Percentiles rank a stretch among this genome's conserved stretches.
These are phyloP conservation scores for Tetropium fuscum DNA, from an alignment of 2,888 invertebrate species.

Conservation along the genomic window DNA sequence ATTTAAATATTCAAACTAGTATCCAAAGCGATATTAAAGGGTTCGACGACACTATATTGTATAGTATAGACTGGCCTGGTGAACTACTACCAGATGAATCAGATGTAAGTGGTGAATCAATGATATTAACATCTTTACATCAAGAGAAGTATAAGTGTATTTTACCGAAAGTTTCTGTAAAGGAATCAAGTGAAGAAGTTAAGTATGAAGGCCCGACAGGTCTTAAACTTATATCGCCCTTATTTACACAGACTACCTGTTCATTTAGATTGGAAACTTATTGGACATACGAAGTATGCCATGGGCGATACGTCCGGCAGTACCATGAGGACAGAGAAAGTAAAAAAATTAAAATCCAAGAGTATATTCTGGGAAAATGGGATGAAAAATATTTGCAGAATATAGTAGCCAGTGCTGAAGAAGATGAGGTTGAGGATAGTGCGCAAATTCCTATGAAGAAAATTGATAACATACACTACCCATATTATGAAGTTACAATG, in stretches of 20 bases:
- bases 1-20: slow-evolving; percentile 11
- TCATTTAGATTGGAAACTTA: slow-evolving; percentile 85
- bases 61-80: slow-evolving; percentile 84
- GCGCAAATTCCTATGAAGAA: slow-evolving; percentile 71
- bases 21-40: slow-evolving; percentile 72
- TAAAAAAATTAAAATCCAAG: slow-evolving; percentile 84
- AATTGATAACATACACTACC: slow-evolving; percentile 89
- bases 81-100: slow-evolving; percentile 61
- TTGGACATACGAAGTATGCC: slow-evolving; percentile 98
- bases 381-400: slow-evolving; percentile 74
- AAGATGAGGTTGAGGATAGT: slow-evolving; percentile 68
- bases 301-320: slow-evolving; percentile 90
- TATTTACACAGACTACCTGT: slow-evolving; percentile 84
- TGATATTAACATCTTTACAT: slow-evolving; percentile 79
- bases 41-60: slow-evolving; percentile 86
- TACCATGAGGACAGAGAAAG: slow-evolving; percentile 96
- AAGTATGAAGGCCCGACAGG: slow-evolving; percentile 81
- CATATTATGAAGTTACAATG: slow-evolving; percentile 90
- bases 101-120: slow-evolving; percentile 68
- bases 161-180: slow-evolving; percentile 76
- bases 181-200: slow-evolving; percentile 70
- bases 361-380: slow-evolving; percentile 87
- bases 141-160: slow-evolving; percentile 88
- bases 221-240: slow-evolving; percentile 79
- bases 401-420: slow-evolving; percentile 68